Percentiles rank a stretch among this genome's conserved stretches.
Conservation (phyloP, 2,797 vertebrate genomes). For the Poeciliopsis presidionis region DNA sequence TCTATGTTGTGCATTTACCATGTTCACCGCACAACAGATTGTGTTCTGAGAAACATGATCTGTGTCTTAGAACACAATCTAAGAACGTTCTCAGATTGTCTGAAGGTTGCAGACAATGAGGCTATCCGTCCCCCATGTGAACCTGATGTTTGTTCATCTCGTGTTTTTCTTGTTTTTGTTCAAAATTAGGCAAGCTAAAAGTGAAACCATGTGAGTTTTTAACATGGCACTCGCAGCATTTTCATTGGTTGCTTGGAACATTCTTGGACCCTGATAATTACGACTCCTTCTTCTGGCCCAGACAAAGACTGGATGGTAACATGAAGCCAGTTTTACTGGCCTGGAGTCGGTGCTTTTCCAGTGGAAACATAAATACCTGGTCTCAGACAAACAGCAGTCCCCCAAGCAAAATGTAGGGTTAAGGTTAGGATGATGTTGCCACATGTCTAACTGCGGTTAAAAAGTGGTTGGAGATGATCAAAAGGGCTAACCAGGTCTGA, state of each 20-base stretch:
- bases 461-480: background rate
- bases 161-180: background rate
- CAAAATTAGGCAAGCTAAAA: background rate
- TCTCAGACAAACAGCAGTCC: background rate
- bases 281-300: background rate
- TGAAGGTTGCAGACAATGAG: background rate
- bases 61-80: no score
- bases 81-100: no score
- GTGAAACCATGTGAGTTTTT: background rate
- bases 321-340: background rate
- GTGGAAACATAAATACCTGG: slow-evolving; percentile 2
- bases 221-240: background rate
- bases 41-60: background rate
- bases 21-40: background rate
- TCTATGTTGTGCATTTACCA: background rate
- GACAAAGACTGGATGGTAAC: slow-evolving; percentile 3
- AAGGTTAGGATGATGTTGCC: slow-evolving; percentile 61
- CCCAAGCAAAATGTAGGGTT: background rate
- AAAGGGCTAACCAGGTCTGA: background rate
- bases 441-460: slow-evolving; percentile 27
- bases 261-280: slow-evolving; percentile 4
- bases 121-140: background rate
- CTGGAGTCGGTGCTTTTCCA: background rate
- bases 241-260: background rate
- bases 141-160: background rate